A percentile compares a stretch with the other conserved stretches of the same genome.
Evolutionary conservation across 1,140 invertebrate species (phyloP).

Genomic region (Eciton burchellii): DNA sequence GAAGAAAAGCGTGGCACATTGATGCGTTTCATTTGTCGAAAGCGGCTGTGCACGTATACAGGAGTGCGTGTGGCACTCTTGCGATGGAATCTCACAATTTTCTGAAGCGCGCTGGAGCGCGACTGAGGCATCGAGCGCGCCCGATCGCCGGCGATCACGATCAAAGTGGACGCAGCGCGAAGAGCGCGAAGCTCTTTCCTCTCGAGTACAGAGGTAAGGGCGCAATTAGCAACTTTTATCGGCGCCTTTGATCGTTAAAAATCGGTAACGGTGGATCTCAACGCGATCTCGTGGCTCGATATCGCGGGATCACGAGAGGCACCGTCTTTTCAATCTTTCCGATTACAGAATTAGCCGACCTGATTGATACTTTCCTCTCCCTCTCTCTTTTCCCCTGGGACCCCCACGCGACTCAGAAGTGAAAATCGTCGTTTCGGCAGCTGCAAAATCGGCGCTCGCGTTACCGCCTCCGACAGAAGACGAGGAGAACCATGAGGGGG

Average conservation of each 20-base stretch:
- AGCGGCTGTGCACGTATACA: constrained; percentile 41
- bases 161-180: neutral
- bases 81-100: constrained; percentile 45
- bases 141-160: constrained; percentile 14
- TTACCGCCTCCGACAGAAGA: constrained; percentile 49
- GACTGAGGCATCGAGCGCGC: constrained; percentile 31
- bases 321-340: too few relatives aligned
- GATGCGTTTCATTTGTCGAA: constrained; percentile 61
- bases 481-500: constrained; percentile 12
- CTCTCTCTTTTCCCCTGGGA: too few relatives aligned
- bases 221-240: neutral
- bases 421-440: constrained; percentile 52
- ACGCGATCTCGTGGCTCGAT: too few relatives aligned
- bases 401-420: constrained; percentile 49
- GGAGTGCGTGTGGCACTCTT: constrained; percentile 2
- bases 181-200: neutral
- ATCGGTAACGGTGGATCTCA: too few relatives aligned
- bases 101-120: neutral
- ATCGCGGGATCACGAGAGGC: too few relatives aligned
- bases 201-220: too few relatives aligned
- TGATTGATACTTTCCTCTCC: constrained; percentile 3
- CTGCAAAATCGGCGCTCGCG: too few relatives aligned
- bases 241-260: too few relatives aligned
- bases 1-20: too few relatives aligned
- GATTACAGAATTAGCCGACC: too few relatives aligned